Conservation (phyloP, 2,888 invertebrate genomes). For the Elmis aenea region DNA sequence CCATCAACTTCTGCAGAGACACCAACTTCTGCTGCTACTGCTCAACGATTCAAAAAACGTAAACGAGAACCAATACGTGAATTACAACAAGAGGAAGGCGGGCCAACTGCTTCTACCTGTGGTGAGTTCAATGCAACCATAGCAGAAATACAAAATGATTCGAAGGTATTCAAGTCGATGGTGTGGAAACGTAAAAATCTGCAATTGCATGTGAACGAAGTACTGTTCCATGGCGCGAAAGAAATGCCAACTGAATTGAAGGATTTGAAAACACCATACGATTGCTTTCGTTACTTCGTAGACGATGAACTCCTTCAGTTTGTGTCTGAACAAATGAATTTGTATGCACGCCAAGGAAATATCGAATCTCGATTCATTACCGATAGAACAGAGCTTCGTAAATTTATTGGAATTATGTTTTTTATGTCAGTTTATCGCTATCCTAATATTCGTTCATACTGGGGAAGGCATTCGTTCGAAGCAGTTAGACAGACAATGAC, state of each 20-base stretch:
- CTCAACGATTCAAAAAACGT: too few species aligned
- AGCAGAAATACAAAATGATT: not conserved
- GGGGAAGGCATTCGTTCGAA: conserved; percentile 3
- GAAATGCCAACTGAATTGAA: not conserved
- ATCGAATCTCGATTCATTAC: not conserved
- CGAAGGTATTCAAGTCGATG: not conserved
- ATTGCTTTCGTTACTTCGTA: not conserved
- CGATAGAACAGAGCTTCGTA: not conserved
- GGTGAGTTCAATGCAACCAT: not conserved
- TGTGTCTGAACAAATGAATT: not conserved
- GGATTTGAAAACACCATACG: not conserved
- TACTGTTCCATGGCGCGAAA: not conserved
- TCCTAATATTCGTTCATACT: not conserved
- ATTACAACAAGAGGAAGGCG: conserved; percentile 1
- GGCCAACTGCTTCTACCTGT: not conserved
- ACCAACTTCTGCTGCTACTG: too few species aligned
- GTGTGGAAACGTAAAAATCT: not conserved
- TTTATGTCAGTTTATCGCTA: conserved; percentile 1
- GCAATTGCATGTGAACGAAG: not conserved
- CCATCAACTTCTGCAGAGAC: too few species aligned
- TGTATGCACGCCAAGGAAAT: not conserved
- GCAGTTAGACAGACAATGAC: not conserved
- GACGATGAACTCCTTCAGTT: not conserved
- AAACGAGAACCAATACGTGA: too few species aligned
- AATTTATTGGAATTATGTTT: not conserved